These are phyloP conservation scores for Athetis lepigone DNA, from an alignment of 2,888 invertebrate species.

Conservation along the genomic window DNA sequence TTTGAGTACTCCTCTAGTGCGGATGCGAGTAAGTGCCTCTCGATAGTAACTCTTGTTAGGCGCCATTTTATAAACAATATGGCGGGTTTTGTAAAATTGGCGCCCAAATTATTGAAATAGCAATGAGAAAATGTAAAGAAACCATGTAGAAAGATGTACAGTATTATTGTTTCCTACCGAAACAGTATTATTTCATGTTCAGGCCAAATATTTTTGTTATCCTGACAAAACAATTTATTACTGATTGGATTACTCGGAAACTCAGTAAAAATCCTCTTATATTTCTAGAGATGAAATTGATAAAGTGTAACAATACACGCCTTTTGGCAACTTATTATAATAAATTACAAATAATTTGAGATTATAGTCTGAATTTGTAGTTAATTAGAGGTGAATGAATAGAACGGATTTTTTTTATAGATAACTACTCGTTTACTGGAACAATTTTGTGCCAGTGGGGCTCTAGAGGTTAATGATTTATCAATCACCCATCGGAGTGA, in stretches of 20 bases:
- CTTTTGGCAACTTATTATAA: constrained; percentile 16
- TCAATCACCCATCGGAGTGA: no score
- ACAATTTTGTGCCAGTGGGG: no score
- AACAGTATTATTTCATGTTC: constrained; percentile 14
- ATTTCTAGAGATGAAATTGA: constrained; percentile 21
- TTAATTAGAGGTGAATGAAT: not conserved
- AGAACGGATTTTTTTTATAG: no score
- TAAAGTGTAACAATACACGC: constrained; percentile 21
- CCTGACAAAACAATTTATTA: constrained; percentile 33
- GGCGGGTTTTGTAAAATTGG: constrained; percentile 4
- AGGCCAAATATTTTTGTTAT: constrained; percentile 8
- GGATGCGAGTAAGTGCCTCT: constrained; percentile 43
- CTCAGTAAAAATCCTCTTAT: constrained; percentile 33
- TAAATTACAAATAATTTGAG: constrained; percentile 16
- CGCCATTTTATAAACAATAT: constrained; percentile 34
- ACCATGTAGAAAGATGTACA: not conserved
- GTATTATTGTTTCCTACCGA: not conserved
- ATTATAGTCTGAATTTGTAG: not conserved
- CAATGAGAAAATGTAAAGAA: not conserved
- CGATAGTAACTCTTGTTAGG: constrained; percentile 4
- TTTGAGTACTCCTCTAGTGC: constrained; percentile 38
- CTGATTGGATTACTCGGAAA: constrained; percentile 31
- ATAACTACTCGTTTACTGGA: no score
- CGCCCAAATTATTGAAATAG: not conserved
- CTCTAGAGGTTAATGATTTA: no score